These are phyloP conservation scores for Euzophera pinguis DNA, from an alignment of 2,888 invertebrate genomes.

Conservation along the genomic window DNA sequence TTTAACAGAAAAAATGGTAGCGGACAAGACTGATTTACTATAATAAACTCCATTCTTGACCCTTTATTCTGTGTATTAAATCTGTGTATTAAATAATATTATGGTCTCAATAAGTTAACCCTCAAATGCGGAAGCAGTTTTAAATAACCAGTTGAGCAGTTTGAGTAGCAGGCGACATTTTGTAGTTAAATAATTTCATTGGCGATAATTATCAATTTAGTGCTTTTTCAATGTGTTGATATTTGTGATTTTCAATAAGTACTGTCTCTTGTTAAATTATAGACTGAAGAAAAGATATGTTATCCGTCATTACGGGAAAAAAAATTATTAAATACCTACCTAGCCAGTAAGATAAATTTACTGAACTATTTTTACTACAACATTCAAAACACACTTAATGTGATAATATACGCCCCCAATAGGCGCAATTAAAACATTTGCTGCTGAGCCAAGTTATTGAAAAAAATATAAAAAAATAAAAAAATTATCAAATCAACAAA, in stretches of 20 bases:
- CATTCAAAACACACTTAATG: too few relatives aligned
- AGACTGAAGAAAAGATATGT: too few relatives aligned
- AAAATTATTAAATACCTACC: too few relatives aligned
- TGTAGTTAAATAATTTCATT: background rate
- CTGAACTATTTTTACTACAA: too few relatives aligned
- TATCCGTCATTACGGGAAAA: too few relatives aligned
- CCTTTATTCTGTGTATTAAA: background rate
- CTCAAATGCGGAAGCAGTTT: slow-evolving; percentile 7
- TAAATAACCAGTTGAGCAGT: background rate
- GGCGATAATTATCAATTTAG: slow-evolving; percentile 11
- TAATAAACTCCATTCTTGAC: background rate
- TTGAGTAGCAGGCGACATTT: background rate
- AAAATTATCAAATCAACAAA: slow-evolving; percentile 17
- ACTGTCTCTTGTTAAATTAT: too few relatives aligned
- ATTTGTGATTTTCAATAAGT: background rate
- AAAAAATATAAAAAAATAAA: slow-evolving; percentile 36
- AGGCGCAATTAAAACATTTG: too few relatives aligned
- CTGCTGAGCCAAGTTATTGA: background rate
- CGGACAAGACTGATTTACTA: background rate
- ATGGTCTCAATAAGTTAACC: slow-evolving; percentile 1
- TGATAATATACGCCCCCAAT: too few relatives aligned
- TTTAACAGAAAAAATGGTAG: too few relatives aligned
- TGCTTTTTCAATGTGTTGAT: background rate
- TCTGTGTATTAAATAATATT: too few relatives aligned
- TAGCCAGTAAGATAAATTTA: too few relatives aligned